Percentiles rank a stretch among this genome's conserved stretches.
These are phyloP conservation scores for Perccottus glenii DNA, from an alignment of 2,113 vertebrate species.

Conservation along the genomic window DNA sequence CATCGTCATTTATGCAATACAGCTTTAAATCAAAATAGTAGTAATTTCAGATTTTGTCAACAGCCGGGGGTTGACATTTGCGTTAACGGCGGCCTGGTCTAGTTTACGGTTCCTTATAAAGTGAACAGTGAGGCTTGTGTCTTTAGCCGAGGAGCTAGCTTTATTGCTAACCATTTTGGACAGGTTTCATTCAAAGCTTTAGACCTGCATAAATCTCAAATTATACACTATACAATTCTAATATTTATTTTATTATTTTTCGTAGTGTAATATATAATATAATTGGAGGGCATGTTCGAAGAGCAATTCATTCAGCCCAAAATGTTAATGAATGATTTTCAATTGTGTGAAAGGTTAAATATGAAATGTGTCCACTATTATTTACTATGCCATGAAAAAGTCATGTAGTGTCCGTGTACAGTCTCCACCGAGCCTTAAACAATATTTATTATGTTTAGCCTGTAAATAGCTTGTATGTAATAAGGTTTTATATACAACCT, in stretches of 20 bases:
- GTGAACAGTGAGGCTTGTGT: slow-evolving; percentile 12
- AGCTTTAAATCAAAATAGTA: background rate
- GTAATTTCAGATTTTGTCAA: background rate
- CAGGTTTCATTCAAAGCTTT: slow-evolving; percentile 11
- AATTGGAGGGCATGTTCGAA: background rate
- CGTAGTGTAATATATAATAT: background rate
- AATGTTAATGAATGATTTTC: background rate
- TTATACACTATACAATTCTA: background rate
- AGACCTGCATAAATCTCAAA: background rate
- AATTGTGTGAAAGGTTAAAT: slow-evolving; percentile 54
- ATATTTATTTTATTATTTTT: background rate
- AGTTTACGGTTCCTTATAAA: background rate
- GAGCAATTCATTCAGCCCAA: background rate
- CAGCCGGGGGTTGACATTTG: background rate
- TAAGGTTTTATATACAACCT: too few relatives aligned
- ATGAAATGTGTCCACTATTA: background rate
- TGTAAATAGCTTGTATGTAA: too few relatives aligned
- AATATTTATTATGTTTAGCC: background rate
- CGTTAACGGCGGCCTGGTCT: background rate
- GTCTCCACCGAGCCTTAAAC: background rate
- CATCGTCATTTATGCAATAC: slow-evolving; percentile 7
- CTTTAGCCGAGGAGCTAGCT: slow-evolving; percentile 21
- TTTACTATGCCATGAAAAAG: background rate
- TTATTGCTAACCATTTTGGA: background rate
- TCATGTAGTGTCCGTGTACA: too few relatives aligned